Evolutionary conservation across 2,888 invertebrate species (phyloP), one percentile per base, ranked within the genome.

Genomic region (Morinoia aosen): DNA sequence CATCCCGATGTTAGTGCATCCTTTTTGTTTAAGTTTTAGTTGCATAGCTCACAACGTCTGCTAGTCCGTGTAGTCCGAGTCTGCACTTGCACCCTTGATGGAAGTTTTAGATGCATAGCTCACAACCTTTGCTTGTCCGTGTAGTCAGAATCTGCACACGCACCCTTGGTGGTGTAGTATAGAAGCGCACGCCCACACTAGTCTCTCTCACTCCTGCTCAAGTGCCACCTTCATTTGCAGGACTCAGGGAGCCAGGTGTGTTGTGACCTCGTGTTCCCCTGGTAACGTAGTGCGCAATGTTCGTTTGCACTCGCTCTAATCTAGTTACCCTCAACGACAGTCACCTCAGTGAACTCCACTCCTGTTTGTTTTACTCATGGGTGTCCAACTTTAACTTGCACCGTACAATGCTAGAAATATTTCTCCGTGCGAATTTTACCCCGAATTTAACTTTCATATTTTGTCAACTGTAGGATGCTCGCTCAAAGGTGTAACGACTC

Each of bases 181-280:
- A 48, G 48, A 48, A 5, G 76, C 25, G 76, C 33, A 33, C 33
- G 10, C 76, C 7, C 19, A 76, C 25, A 76, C 25, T 76, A 10
- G 25, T 10, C 7, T 3, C 2, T 33, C 76, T 33, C 12, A 3
- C 61, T 8, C 76, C 19, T 76, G 76, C 90, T 90, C 90, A 40
- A 90, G 8, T 90, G 12, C 4, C 90, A 11, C 90, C 90, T 48
- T 90, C 91, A 5, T 76, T 76, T 76, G n/a, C 95, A 48, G 95
- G 88, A 90, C 56, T 88, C n/a, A 1, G 76, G 88, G 56, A 94
- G 95, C 88, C 48, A 33, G 94, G 56, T 94, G 94, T 88, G 88
- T 94, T 88, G 61, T 40, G 88, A 16, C 76, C 76, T 88, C 58
- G 40, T 40, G 88, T 95, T 95, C 25, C 33, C 56, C 40, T 58